Percentiles rank a stretch among this genome's conserved stretches.
Evolutionary conservation across 35 echinoderm and acorn worm genomes (phyloP).

Genomic region (Holothuria glaberrima): DNA sequence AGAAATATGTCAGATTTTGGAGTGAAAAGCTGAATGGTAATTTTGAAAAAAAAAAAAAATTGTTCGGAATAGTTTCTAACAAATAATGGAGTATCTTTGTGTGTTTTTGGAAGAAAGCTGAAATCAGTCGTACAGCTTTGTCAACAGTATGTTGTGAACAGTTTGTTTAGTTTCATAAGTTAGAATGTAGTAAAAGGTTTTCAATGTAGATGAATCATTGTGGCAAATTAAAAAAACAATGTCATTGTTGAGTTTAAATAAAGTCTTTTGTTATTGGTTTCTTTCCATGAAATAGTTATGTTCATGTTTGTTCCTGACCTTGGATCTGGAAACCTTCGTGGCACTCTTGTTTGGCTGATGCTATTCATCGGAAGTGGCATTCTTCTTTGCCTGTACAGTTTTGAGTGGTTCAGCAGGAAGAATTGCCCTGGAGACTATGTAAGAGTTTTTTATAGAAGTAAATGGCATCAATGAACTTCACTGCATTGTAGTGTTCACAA

Average conservation of each 20-base stretch:
- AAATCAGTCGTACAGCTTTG: too few species aligned
- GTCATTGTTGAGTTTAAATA: background rate
- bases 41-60: too few species aligned
- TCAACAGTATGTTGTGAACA: too few species aligned
- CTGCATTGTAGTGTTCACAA: background rate
- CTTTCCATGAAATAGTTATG: slow-evolving; percentile 37
- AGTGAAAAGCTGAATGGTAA: too few species aligned
- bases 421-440: slow-evolving; percentile 76
- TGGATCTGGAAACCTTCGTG: slow-evolving; percentile 61
- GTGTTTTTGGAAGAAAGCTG: too few species aligned
- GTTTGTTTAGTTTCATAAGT: too few species aligned
- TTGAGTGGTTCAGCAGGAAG: slow-evolving; percentile 82
- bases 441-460: slow-evolving; percentile 24
- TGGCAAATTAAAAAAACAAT: background rate
- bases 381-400: slow-evolving; percentile 84
- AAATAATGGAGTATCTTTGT: too few species aligned
- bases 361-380: slow-evolving; percentile 88
- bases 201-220: too few species aligned
- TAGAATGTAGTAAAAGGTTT: too few species aligned
- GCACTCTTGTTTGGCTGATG: slow-evolving; percentile 88
- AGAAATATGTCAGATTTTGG: too few species aligned
- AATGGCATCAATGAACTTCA: background rate
- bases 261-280: background rate
- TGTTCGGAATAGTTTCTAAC: too few species aligned
- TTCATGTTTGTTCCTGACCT: slow-evolving; percentile 75